These are phyloP conservation scores for Beroe forskalii DNA, from an alignment of 37 sponge, comb jelly and placozoan genomes.

Conservation along the genomic window DNA sequence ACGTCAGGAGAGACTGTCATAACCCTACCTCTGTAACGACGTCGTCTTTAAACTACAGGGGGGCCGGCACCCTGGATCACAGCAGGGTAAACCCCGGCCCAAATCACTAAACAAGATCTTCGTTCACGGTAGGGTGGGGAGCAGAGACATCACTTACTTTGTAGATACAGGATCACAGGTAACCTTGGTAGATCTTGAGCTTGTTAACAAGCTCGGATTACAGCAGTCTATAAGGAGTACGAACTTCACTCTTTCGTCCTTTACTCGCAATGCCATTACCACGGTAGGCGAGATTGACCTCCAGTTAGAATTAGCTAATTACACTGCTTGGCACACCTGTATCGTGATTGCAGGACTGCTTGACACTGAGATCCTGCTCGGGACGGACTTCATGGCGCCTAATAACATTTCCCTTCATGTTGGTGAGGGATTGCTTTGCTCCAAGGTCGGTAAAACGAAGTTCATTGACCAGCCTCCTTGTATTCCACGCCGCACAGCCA, in stretches of 20 bases:
- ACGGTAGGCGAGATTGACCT: neutral
- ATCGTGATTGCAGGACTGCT: neutral
- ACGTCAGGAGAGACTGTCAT: neutral
- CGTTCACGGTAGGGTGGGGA: neutral
- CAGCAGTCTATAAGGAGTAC: neutral
- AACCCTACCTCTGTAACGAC: no score
- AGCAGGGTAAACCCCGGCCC: neutral
- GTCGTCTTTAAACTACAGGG: neutral
- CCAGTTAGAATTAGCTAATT: neutral
- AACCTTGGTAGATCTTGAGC: neutral
- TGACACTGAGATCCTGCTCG: neutral
- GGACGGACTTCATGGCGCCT: neutral
- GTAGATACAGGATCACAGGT: conserved; percentile 19
- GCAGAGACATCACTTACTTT: neutral
- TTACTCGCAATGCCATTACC: neutral
- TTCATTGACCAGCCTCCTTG: neutral
- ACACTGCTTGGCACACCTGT: neutral
- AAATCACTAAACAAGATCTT: neutral
- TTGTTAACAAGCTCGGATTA: neutral
- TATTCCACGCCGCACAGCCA: neutral
- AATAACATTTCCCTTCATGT: neutral
- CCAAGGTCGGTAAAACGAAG: neutral
- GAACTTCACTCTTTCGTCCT: neutral
- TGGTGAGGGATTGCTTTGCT: neutral
- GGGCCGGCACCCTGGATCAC: no score